Base-by-base conservation (phyloP, 2,797 vertebrate genomes). In the Pempheris klunzingeri region DNA sequence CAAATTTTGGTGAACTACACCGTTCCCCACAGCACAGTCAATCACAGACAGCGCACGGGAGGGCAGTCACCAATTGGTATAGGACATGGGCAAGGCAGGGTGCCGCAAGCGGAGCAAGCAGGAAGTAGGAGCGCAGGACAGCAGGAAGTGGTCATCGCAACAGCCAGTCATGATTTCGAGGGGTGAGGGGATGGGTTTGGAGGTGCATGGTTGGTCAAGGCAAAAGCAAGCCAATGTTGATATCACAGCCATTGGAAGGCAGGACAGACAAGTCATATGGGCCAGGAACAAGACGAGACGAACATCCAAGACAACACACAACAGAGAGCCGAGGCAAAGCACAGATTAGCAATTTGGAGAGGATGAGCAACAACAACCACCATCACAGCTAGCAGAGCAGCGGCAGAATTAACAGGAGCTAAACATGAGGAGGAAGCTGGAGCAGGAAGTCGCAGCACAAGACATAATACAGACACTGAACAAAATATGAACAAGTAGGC, bases 1-100 rank as follows among this genome's bases (percentile, higher is more conserved):
- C 97, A 99, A 97, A 98, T 97, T 97, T 97, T 96, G 97, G 97
- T 99, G 97, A 99, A 97, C 97, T 98, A 95, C 95, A 96, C 95
- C 96, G 36, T 96, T 91, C 90, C 88, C 96, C 97, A 95, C 94
- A 96, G 96, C 96, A 97, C 94, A 97, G 97, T 96, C 96, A 96
- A 96, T 95, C 96, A 95, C 93, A 94, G 93, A 96, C 95, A 97
- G 92, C 96, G 96, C 96, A 94, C 41, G 89, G 95, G 77, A 96
- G 96, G 88, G 96, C 95, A 92, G 96, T 94, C 97, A 96, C 96
- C 97, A 96, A 96, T 95, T 92, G 96, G 95, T 95, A 95, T 95
- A 96, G 96, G 96, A 94, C 95, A 97, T 69, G 95, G 92, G 95
- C 95, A 94, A 83, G 90, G 89, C 78, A 82, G 84, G 88, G 84